These are phyloP conservation scores for Clarias platycephalus DNA, from an alignment of 2,797 vertebrate genomes.

Conservation along the genomic window DNA sequence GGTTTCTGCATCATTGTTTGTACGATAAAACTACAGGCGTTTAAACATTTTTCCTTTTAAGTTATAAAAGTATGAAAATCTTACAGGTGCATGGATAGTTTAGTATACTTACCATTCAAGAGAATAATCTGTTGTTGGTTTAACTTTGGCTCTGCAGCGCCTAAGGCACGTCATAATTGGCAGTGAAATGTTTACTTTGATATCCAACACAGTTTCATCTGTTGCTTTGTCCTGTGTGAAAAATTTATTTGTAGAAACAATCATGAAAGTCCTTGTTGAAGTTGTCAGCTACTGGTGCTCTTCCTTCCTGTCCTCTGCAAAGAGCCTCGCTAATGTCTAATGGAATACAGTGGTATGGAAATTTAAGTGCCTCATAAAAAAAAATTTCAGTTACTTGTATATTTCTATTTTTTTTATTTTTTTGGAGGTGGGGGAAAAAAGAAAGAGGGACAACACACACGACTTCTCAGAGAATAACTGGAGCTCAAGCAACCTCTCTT, in stretches of 20 bases:
- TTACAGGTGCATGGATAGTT: neutral
- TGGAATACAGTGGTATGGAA: neutral
- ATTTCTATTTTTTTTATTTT: neutral
- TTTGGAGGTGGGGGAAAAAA: neutral
- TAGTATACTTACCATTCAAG: neutral
- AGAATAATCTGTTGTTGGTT: neutral
- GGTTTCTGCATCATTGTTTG: neutral
- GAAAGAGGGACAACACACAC: neutral
- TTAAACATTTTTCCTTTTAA: conserved; percentile 3
- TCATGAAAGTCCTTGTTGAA: neutral
- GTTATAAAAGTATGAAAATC: neutral
- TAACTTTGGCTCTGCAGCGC: neutral
- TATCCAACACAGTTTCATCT: neutral
- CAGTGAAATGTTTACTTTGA: conserved; percentile 6
- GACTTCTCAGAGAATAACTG: neutral
- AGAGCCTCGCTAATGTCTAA: neutral
- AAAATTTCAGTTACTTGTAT: neutral
- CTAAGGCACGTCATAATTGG: neutral
- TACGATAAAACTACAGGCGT: neutral
- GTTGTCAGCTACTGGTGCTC: conserved; percentile 4
- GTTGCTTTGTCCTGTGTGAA: neutral
- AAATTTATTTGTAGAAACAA: neutral
- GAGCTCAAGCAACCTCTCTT: neutral
- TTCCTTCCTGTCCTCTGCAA: neutral
- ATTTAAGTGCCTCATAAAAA: neutral